These are phyloP conservation scores for Oceanodroma leucorhoa DNA, from an alignment of 2,797 vertebrate genomes.

Conservation along the genomic window DNA sequence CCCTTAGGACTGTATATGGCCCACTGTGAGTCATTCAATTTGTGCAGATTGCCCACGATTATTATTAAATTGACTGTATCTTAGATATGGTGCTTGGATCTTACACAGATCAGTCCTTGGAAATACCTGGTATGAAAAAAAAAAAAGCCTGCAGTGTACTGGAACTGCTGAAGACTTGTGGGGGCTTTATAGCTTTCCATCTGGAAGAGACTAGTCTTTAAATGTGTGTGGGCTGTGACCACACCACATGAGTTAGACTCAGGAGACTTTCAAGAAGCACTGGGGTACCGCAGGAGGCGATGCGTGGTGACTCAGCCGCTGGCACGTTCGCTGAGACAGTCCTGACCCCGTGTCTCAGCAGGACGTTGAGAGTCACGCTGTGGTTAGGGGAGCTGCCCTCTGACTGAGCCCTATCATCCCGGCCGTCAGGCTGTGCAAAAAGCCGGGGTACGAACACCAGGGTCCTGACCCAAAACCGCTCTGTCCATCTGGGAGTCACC, in stretches of 20 bases:
- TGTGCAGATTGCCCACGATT: background rate
- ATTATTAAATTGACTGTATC: background rate
- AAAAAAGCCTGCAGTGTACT: background rate
- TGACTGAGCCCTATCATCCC: accelerated
- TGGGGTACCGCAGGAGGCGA: background rate
- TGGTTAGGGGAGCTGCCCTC: accelerated
- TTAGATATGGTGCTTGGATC: background rate
- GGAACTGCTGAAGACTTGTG: background rate
- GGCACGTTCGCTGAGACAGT: background rate
- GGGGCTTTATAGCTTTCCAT: background rate
- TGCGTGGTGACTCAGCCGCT: background rate
- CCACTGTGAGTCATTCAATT: background rate
- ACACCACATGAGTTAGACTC: background rate
- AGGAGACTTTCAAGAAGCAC: background rate
- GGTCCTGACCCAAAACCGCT: background rate
- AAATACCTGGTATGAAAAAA: background rate
- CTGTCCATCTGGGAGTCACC: background rate
- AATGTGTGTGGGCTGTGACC: background rate
- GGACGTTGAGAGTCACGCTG: accelerated
- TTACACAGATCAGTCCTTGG: background rate
- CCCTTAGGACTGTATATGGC: background rate
- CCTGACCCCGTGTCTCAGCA: background rate
- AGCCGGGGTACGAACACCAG: background rate
- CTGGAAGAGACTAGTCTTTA: background rate
- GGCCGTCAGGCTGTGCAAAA: background rate